Evolutionary conservation across 2,888 invertebrate genomes (phyloP).

Genomic region (Auanema sp.): DNA sequence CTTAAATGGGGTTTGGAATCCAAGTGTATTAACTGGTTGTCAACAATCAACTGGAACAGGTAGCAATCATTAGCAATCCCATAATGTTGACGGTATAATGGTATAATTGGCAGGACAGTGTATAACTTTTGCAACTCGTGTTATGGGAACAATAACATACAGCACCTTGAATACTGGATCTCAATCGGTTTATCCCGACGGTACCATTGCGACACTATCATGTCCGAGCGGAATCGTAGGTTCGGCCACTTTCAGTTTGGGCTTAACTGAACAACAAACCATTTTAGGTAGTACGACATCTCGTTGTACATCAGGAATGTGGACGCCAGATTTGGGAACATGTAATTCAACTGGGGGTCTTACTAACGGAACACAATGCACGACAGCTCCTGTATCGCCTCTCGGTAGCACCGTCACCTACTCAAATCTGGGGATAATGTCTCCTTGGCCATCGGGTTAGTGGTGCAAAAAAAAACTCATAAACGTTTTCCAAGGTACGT

Average conservation of each 20-base stretch:
- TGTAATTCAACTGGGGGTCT: no score
- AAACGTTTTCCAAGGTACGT: conserved; percentile 18
- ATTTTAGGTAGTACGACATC: no score
- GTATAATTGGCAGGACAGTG: no score
- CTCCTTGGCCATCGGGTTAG: conserved; percentile 28
- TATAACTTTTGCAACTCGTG: no score
- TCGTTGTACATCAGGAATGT: no score
- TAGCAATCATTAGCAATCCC: background rate
- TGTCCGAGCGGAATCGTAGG: conserved; percentile 23
- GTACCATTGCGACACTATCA: conserved; percentile 26
- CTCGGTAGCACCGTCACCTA: conserved; percentile 31
- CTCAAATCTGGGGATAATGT: conserved; percentile 23
- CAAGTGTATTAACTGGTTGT: background rate
- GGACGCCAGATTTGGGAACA: no score
- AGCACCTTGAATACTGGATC: conserved; percentile 16
- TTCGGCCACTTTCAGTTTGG: no score
- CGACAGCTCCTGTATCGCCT: conserved; percentile 26
- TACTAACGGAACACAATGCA: conserved; percentile 14
- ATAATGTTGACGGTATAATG: background rate
- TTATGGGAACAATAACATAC: no score
- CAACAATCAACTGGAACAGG: no score
- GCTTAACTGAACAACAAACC: no score
- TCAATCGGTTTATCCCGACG: conserved; percentile 15
- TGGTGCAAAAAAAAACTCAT: background rate
- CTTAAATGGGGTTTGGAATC: background rate